These are phyloP conservation scores for Xanthorhoe spadicearia DNA, from an alignment of 2,888 invertebrate species.

Conservation along the genomic window DNA sequence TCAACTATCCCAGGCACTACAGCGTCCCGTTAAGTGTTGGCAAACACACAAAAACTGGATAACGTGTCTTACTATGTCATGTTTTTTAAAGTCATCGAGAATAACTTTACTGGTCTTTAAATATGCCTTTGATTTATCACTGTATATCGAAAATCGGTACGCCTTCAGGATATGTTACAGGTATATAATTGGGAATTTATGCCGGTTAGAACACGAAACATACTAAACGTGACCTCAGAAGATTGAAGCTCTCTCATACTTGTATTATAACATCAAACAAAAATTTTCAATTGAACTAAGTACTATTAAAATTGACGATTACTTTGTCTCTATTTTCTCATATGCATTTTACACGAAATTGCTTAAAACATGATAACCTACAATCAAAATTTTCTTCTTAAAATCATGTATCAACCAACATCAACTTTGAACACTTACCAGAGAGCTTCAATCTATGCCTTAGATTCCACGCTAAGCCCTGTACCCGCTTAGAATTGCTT, in stretches of 20 bases:
- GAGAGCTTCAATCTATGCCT: slow-evolving; percentile 23
- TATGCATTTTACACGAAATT: too few species aligned
- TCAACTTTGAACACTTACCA: not conserved
- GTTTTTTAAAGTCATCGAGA: too few species aligned
- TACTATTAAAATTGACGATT: too few species aligned
- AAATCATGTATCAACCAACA: not conserved
- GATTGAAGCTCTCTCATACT: slow-evolving; percentile 24
- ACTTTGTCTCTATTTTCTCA: too few species aligned
- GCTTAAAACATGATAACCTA: too few species aligned
- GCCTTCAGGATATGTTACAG: too few species aligned
- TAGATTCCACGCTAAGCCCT: slow-evolving; percentile 16
- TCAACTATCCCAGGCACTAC: too few species aligned
- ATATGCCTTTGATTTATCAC: too few species aligned
- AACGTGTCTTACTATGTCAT: too few species aligned
- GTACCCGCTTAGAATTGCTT: slow-evolving; percentile 1
- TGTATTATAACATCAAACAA: not conserved
- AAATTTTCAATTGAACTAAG: not conserved
- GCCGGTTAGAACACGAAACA: slow-evolving; percentile 5
- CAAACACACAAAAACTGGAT: too few species aligned
- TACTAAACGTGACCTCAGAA: slow-evolving; percentile 25
- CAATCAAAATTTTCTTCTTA: not conserved
- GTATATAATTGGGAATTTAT: not conserved
- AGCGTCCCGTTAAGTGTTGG: too few species aligned
- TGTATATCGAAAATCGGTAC: too few species aligned
- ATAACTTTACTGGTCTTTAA: not conserved